Conservation (phyloP, 2,113 vertebrate genomes). For the Sinocyclocheilus rhinocerous region DNA sequence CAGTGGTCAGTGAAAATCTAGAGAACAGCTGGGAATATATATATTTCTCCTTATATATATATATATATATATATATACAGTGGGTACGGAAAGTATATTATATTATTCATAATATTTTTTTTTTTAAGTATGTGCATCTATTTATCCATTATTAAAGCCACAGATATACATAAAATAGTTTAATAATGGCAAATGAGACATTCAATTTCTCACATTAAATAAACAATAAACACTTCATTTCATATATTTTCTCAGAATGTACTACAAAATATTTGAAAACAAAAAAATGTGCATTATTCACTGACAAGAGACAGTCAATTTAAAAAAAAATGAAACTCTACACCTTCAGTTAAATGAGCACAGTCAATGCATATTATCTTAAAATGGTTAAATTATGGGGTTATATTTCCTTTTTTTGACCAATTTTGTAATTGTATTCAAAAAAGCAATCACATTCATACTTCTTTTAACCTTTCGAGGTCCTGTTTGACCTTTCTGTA, state of each 20-base stretch:
- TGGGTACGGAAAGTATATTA: too few relatives aligned
- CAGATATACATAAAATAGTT: not conserved
- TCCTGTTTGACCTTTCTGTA: constrained; percentile 86
- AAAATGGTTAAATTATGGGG: not conserved
- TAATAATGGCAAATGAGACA: not conserved
- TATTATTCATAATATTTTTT: too few relatives aligned
- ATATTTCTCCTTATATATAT: too few relatives aligned
- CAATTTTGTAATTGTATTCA: not conserved
- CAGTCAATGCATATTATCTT: not conserved
- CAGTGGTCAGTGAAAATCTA: not conserved
- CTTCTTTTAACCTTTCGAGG: constrained; percentile 89
- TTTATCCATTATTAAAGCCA: too few relatives aligned
- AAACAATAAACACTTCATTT: not conserved
- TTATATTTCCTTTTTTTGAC: not conserved
- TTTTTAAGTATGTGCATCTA: too few relatives aligned
- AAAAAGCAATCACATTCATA: constrained; percentile 56
- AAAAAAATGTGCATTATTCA: not conserved
- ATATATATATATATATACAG: too few relatives aligned
- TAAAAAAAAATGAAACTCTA: not conserved
- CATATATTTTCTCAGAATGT: not conserved
- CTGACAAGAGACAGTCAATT: too few relatives aligned
- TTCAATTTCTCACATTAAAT: not conserved
- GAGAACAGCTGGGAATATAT: too few relatives aligned
- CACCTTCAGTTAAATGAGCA: not conserved
- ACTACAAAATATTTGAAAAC: not conserved